Evolutionary conservation across 2,888 invertebrate genomes (phyloP).

Genomic region (Augochlorella aurata): DNA sequence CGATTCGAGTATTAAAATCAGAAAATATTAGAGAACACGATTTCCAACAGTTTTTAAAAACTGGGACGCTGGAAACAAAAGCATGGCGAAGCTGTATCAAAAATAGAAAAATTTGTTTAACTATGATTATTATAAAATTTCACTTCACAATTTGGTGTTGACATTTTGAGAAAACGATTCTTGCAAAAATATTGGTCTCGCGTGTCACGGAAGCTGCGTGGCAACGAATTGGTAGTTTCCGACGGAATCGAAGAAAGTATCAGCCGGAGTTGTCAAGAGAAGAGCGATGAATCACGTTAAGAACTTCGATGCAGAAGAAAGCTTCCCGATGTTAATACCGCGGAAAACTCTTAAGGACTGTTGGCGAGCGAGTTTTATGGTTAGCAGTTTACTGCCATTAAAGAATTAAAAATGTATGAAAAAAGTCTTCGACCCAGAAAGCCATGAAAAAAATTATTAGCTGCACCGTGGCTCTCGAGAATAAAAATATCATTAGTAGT

Average conservation of each 20-base stretch:
- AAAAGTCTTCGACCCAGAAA: background rate
- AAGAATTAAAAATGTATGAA: slow-evolving; percentile 6
- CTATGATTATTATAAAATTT: no score
- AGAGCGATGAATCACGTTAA: background rate
- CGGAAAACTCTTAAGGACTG: background rate
- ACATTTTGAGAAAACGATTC: no score
- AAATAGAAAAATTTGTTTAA: no score
- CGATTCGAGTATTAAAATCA: no score
- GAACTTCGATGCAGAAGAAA: background rate
- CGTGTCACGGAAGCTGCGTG: no score
- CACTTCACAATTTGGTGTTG: no score
- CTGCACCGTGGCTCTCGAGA: background rate
- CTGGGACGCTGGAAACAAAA: no score
- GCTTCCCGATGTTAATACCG: background rate
- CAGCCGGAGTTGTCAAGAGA: background rate
- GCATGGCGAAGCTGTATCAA: no score
- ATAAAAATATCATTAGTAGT: background rate
- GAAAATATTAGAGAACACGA: no score
- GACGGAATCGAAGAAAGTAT: background rate
- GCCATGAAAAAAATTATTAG: background rate
- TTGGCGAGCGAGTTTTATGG: background rate
- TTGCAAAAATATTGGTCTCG: no score
- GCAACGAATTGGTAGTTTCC: no score
- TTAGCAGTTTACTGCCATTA: background rate
- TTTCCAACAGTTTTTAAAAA: no score